These are phyloP conservation scores for Eidolon helvum DNA, from an alignment of 2,113 vertebrate genomes.

Conservation along the genomic window DNA sequence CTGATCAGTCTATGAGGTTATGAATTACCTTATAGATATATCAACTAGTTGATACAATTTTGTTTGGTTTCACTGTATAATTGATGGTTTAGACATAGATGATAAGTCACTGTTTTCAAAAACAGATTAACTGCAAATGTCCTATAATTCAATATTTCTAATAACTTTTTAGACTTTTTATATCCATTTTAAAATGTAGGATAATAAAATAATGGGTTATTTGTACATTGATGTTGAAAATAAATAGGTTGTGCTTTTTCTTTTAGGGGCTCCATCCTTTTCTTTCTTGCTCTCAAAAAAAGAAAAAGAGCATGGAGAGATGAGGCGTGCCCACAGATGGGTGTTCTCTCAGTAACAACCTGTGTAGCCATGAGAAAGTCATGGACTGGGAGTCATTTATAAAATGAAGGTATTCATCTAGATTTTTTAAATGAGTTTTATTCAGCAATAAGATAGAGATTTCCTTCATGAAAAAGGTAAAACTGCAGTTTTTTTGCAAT, in stretches of 20 bases:
- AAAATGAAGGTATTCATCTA: neutral
- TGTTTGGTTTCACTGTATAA: neutral
- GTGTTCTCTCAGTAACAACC: neutral
- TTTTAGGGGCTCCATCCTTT: neutral
- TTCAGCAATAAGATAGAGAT: neutral
- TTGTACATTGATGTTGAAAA: neutral
- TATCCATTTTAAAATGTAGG: neutral
- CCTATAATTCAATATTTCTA: neutral
- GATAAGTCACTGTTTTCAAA: neutral
- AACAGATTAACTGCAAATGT: neutral
- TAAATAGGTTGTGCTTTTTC: neutral
- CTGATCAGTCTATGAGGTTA: neutral
- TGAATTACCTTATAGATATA: neutral
- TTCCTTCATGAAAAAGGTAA: neutral
- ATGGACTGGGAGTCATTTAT: neutral
- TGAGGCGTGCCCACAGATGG: accelerated
- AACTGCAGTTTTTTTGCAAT: neutral
- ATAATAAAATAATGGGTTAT: neutral
- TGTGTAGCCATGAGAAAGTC: neutral
- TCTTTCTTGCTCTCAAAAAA: neutral
- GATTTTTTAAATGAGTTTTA: neutral
- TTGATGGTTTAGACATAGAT: neutral
- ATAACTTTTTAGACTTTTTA: neutral
- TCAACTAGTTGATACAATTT: neutral
- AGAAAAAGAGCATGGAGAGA: neutral